Conservation (phyloP, 2,797 vertebrate species). For the Nasua narica region DNA sequence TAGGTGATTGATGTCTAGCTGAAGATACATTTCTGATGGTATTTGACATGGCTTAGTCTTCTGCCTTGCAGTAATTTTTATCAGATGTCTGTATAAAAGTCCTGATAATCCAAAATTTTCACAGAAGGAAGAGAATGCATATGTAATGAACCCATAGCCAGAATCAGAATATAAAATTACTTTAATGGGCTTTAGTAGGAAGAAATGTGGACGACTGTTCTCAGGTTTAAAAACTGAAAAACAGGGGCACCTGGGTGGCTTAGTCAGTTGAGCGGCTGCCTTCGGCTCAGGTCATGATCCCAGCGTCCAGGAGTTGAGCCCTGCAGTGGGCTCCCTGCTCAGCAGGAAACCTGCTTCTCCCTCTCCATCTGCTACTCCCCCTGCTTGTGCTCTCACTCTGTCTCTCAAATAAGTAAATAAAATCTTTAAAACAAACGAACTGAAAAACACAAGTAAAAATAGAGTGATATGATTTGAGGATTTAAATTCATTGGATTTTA, state of each 20-base stretch:
- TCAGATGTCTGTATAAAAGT: constrained; percentile 7
- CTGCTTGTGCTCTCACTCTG: too few species aligned
- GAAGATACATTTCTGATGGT: constrained; percentile 3
- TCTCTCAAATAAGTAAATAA: too few species aligned
- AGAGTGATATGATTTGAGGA: neutral
- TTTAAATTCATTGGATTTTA: constrained; percentile 38
- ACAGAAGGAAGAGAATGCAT: neutral
- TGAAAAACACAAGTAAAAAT: constrained; percentile 25
- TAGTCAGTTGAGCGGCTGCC: too few species aligned
- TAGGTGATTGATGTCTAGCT: constrained; percentile 23
- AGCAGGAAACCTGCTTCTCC: too few species aligned
- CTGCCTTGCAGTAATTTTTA: constrained; percentile 40
- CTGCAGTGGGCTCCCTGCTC: too few species aligned
- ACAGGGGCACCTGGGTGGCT: too few species aligned
- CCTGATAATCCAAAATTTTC: constrained; percentile 4
- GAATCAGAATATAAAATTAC: constrained; percentile 22
- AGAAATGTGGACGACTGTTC: neutral
- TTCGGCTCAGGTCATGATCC: too few species aligned
- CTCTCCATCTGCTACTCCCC: too few species aligned
- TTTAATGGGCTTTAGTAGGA: neutral
- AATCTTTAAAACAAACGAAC: too few species aligned
- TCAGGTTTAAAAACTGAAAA: constrained; percentile 12
- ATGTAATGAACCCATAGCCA: neutral
- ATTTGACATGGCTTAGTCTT: constrained; percentile 10
- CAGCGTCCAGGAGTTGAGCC: too few species aligned